Percentiles rank a stretch among this genome's conserved stretches.
Evolutionary conservation across 2,113 vertebrate genomes (phyloP).

Genomic region (Agapornis roseicollis): DNA sequence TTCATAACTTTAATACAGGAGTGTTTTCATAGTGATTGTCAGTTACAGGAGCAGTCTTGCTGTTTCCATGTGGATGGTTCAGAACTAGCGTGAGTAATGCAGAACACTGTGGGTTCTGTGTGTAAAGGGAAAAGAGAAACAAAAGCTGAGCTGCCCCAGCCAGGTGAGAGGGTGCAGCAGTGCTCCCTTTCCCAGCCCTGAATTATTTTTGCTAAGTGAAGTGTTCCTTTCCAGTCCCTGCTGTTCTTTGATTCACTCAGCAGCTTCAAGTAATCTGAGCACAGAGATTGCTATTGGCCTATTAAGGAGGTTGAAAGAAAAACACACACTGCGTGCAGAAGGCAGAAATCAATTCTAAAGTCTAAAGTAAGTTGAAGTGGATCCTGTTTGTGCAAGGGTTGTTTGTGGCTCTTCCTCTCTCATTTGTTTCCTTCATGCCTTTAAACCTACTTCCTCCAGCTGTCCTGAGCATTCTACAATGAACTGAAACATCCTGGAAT

Average conservation of each 20-base stretch:
- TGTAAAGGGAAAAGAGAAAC: neutral
- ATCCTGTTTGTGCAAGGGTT: slow-evolving; percentile 7
- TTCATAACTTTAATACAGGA: neutral
- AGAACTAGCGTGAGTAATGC: neutral
- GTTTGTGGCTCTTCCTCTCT: neutral
- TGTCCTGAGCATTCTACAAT: slow-evolving; percentile 31
- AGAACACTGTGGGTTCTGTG: neutral
- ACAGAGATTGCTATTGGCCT: neutral
- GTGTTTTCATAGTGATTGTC: neutral
- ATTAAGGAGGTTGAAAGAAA: neutral
- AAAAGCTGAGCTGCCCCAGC: neutral
- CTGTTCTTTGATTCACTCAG: neutral
- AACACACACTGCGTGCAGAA: neutral
- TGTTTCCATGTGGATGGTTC: neutral
- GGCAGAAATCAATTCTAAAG: neutral
- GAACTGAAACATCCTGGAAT: slow-evolving; percentile 37
- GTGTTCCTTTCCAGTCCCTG: neutral
- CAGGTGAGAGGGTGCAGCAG: neutral
- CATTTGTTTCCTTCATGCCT: slow-evolving; percentile 43
- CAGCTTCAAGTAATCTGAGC: neutral
- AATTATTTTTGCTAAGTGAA: slow-evolving; percentile 11
- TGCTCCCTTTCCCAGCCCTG: neutral
- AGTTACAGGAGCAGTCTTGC: neutral
- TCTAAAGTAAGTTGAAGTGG: neutral
- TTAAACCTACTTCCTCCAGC: slow-evolving; percentile 50